Conservation (phyloP, 2,888 invertebrate species). For the Leptopterna dolabrata region DNA sequence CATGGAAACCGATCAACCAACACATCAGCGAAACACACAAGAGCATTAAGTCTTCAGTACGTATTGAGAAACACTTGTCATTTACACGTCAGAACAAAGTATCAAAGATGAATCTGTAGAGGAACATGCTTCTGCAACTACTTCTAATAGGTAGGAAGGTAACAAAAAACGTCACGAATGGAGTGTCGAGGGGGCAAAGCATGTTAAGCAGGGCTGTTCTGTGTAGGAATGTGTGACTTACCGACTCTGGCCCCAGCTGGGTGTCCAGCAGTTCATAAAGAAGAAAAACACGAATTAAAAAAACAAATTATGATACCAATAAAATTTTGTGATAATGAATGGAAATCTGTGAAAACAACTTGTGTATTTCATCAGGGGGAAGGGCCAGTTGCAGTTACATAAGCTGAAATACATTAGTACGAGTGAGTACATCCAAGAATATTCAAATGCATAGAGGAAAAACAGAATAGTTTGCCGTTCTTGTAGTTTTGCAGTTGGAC, state of each 20-base stretch:
- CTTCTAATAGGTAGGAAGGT: not conserved
- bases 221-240: slow-evolving; percentile 65
- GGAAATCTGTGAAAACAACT: not conserved
- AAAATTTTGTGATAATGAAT: not conserved
- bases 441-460: not conserved
- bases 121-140: not conserved
- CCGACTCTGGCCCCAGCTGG: slow-evolving; percentile 68
- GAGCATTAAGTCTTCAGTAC: too few relatives aligned
- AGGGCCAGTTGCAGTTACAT: not conserved
- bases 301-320: slow-evolving; percentile 54
- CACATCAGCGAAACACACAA: too few relatives aligned
- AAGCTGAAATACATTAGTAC: not conserved
- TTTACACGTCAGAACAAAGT: not conserved
- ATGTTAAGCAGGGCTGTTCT: slow-evolving; percentile 48
- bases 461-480: too few relatives aligned
- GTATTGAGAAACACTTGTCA: too few relatives aligned
- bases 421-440: not conserved
- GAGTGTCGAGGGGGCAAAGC: slow-evolving; percentile 32
- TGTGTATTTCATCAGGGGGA: not conserved
- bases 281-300: slow-evolving; percentile 59
- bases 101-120: not conserved
- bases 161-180: not conserved
- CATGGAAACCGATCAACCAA: too few relatives aligned
- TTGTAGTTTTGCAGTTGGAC: too few relatives aligned
- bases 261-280: slow-evolving; percentile 60